Evolutionary conservation across 2,113 vertebrate genomes (phyloP).

Genomic region (Clarias batrachus): DNA sequence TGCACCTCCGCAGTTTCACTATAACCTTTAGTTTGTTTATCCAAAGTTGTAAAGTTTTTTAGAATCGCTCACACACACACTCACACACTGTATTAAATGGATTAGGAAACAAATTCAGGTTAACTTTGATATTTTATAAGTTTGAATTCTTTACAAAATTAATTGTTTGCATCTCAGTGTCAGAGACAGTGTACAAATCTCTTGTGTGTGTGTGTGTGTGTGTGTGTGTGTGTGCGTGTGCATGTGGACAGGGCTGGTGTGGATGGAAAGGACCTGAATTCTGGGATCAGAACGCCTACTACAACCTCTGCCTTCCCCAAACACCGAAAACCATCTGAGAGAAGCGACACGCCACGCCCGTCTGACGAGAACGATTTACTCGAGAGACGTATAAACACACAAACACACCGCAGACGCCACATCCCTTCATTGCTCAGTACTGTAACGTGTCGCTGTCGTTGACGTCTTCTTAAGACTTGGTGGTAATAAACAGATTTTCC

Average conservation of each 20-base stretch:
- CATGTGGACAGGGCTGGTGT: constrained; percentile 86
- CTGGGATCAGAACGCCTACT: constrained; percentile 92
- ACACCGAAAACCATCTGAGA: constrained; percentile 80
- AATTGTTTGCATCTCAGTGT: neutral
- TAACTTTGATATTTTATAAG: neutral
- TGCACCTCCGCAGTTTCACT: neutral
- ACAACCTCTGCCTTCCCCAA: constrained; percentile 94
- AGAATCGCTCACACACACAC: neutral
- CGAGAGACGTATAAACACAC: neutral
- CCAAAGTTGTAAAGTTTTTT: no score
- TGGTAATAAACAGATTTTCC: neutral
- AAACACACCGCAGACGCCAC: neutral
- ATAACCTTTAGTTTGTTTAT: neutral
- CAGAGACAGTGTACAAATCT: neutral
- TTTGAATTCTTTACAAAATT: neutral
- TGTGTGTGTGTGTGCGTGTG: neutral
- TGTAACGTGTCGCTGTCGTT: neutral
- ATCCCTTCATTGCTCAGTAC: neutral
- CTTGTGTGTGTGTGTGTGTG: neutral
- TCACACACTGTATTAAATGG: neutral
- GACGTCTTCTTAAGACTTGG: neutral
- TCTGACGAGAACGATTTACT: neutral
- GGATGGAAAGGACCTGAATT: constrained; percentile 94
- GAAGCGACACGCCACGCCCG: neutral
- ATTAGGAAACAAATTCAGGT: neutral